Evolutionary conservation across 2,797 vertebrate species (phyloP).

Genomic region (Cyprinella venusta): DNA sequence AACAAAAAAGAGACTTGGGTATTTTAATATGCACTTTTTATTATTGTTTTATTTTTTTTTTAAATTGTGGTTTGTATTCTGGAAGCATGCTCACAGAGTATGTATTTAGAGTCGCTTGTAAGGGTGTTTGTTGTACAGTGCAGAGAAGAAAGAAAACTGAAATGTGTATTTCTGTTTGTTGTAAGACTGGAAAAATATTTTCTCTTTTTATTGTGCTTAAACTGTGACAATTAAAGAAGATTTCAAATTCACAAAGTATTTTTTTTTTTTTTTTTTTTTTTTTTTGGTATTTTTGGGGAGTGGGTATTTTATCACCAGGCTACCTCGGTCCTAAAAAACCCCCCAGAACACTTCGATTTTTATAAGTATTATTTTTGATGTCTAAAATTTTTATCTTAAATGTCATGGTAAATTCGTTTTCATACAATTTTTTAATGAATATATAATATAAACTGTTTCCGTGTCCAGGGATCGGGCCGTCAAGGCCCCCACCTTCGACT

Average conservation of each 20-base stretch:
- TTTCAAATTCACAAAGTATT: slow-evolving; percentile 52
- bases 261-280: too few relatives aligned
- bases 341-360: background rate
- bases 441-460: background rate
- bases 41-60: slow-evolving; percentile 56
- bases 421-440: background rate
- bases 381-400: background rate
- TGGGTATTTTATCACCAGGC: background rate
- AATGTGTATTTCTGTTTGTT: slow-evolving; percentile 58
- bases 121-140: slow-evolving; percentile 63
- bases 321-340: background rate
- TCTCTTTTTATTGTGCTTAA: slow-evolving; percentile 80
- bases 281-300: background rate
- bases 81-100: slow-evolving; percentile 69
- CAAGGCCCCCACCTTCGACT: too few relatives aligned
- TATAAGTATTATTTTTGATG: background rate
- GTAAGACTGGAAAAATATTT: slow-evolving; percentile 75
- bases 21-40: slow-evolving; percentile 82
- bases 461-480: too few relatives aligned
- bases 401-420: background rate
- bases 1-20: slow-evolving; percentile 65
- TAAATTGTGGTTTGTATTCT: slow-evolving; percentile 71
- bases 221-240: slow-evolving; percentile 82
- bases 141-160: slow-evolving; percentile 33
- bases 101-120: slow-evolving; percentile 58